Conservation (phyloP, 2,113 vertebrate genomes). For the Petrocephalus microphthalmus region DNA sequence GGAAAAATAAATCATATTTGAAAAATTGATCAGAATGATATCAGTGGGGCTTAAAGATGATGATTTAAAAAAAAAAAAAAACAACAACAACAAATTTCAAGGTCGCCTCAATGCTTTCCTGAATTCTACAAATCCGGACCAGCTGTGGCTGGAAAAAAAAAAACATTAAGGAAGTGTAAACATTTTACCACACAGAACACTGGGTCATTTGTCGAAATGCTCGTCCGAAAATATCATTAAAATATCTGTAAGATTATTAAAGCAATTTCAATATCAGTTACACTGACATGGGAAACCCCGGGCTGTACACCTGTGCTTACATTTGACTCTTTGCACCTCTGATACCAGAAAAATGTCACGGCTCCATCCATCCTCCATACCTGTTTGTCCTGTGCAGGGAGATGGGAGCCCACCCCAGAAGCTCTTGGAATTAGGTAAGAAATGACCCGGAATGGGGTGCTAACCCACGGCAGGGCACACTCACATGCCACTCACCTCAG, state of each 20-base stretch:
- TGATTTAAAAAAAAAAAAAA: not conserved
- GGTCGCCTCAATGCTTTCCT: not conserved
- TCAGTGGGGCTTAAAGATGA: not conserved
- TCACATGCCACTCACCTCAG: not conserved
- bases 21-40: constrained; percentile 6
- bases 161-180: not conserved
- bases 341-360: not conserved
- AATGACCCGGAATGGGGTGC: too few species aligned
- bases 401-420: too few species aligned
- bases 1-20: not conserved
- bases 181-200: not conserved
- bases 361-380: too few species aligned
- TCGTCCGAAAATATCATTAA: not conserved
- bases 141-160: not conserved
- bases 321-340: not conserved
- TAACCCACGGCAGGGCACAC: too few species aligned
- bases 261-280: not conserved
- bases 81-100: not conserved
- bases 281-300: not conserved
- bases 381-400: too few species aligned
- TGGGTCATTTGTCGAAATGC: not conserved
- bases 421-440: too few species aligned
- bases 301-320: not conserved
- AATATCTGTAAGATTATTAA: not conserved
- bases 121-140: not conserved